These are phyloP conservation scores for Lepus americanus DNA, from an alignment of 2,113 vertebrate genomes.

Conservation along the genomic window DNA sequence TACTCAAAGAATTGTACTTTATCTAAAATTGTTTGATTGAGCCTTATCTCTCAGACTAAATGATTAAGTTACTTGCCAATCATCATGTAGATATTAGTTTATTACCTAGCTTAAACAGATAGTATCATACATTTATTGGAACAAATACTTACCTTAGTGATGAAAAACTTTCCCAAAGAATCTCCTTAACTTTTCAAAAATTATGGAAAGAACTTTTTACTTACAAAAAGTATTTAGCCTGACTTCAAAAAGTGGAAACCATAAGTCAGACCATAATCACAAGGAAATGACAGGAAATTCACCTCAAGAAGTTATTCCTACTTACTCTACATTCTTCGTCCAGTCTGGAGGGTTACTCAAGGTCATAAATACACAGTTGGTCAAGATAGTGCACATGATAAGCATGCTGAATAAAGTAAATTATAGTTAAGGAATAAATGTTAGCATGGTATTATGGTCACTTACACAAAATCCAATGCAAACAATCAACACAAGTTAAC, in stretches of 20 bases:
- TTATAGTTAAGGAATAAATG: slow-evolving; percentile 91
- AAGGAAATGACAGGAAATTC: background rate
- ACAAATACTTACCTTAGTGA: slow-evolving; percentile 58
- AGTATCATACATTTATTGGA: background rate
- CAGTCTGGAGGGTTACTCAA: slow-evolving; percentile 97
- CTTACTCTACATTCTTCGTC: slow-evolving; percentile 99
- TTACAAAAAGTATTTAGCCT: slow-evolving; percentile 57
- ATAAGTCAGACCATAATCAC: background rate
- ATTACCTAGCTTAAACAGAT: slow-evolving; percentile 41
- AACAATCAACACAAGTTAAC: background rate
- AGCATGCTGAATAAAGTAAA: slow-evolving; percentile 97
- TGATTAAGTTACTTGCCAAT: background rate
- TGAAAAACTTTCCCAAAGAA: slow-evolving; percentile 21
- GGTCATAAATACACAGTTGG: slow-evolving; percentile 99
- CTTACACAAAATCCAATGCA: slow-evolving; percentile 15
- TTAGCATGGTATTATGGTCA: background rate
- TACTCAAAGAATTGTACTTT: background rate
- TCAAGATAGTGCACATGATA: slow-evolving; percentile 99
- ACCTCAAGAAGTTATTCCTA: slow-evolving; percentile 77
- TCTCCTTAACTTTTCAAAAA: slow-evolving; percentile 41
- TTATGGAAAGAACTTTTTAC: slow-evolving; percentile 62
- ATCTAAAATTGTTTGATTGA: slow-evolving; percentile 11
- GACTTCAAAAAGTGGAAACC: slow-evolving; percentile 55
- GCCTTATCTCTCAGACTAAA: background rate
- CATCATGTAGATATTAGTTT: background rate